Evolutionary conservation across 2,888 invertebrate species (phyloP), one percentile per base, ranked within the genome.

Genomic region (Oscheius myriophilus): DNA sequence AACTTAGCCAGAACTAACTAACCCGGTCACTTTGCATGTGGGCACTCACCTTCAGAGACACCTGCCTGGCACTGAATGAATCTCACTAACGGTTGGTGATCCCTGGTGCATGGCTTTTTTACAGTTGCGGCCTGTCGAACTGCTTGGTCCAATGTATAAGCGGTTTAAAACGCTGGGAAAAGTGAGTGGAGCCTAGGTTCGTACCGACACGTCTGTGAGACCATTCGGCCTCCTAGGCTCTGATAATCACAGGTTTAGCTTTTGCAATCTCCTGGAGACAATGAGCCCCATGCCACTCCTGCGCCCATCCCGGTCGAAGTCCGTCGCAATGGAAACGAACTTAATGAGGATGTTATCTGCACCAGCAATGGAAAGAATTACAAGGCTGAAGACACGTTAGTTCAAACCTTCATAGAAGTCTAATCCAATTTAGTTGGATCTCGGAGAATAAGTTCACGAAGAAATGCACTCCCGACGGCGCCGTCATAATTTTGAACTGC

Each of bases 381-480:
- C 58, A 55, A 66, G 41, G 18, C 58, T 23, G 66, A 66, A 23
- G 66, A 66, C 3, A 66, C 66, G 66, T 66, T 26, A 55, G 57
- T 46, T 39, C 1, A 33, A 16, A 4, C 25, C n/a, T 54, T 16
- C 0, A 26, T 25, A 6, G 25, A 16, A 16, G 2, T 18, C 2
- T n/a, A n/a, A n/a, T n/a, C n/a, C n/a, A 1, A 66, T 79, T 63
- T 69, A 80, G 80, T 4, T 81, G 81, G 81, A 73, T 79, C 14
- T 72, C 76, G 1, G 81, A 79, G 26, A 74, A 72, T 49, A 80
- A 77, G 53, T 81, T 81, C 74, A 78, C 76, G 7, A 81, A 81
- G 70, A 80, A 78, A 51, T 81, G 81, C 62, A 80, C 78, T 3
- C 74, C 76, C 7, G 69, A 72, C 6, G 81, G 81, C 18, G 75